Base-by-base conservation (phyloP, 1,140 invertebrate genomes). In the Pissodes strobi region DNA sequence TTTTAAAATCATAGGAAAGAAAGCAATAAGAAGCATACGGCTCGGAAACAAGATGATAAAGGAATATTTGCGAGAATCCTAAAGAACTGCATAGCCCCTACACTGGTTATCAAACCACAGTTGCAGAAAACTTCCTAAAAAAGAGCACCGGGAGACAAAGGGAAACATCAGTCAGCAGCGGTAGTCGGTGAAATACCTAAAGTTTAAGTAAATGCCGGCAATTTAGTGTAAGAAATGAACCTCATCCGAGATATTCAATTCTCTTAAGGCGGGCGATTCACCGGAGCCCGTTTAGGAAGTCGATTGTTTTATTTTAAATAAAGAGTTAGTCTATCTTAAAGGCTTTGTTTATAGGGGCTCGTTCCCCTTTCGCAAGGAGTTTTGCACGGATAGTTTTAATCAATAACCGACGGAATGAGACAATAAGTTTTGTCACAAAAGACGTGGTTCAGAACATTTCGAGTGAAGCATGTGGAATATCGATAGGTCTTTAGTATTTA, bases 181-280 rank as follows among this genome's bases (percentile, higher is more conserved):
- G 64, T 72, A 70, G 64, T 72, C 66, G 64, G 61, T 49, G 41
- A 66, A 70, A 65, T 67, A 68, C 69, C 69, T 66, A 70, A 72
- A 72, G 59, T 73, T 71, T 68, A 73, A 73, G 68, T 71, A 73
- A 73, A 73, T 72, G 70, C 56, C 38, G 49, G 62, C 70, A 70
- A 72, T 73, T 71, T 69, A 52, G 52, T 61, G 55, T 65, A 66
- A 69, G 64, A 66, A 70, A 69, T 66, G 68, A 70, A 72, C 63
- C 66, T 69, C 46, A 67, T 72, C 64, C 69, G 45, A 46, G 62
- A 70, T 64, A 70, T 70, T 70, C 67, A 68, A 70, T 70, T 70
- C 67, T 64, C 60, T 66, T 60, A 64, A 51, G 49, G 43, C 56
- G 51, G 38, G 17, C 38, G 49, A 60, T 53, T 56, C 52, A 38